These are phyloP conservation scores for Therioaphis trifolii DNA, from an alignment of 2,888 invertebrate species.

Conservation along the genomic window DNA sequence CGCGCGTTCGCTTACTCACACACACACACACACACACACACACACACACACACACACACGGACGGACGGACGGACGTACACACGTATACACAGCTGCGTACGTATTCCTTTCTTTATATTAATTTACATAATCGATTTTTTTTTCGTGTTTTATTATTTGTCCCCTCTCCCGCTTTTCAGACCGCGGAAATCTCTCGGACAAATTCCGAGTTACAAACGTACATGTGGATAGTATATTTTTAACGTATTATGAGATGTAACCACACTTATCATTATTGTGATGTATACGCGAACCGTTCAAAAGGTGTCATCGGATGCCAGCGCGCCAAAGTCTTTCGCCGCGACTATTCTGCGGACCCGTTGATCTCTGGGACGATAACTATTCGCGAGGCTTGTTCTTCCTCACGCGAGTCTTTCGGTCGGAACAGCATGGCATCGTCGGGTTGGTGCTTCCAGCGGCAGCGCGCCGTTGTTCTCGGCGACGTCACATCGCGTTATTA, in stretches of 20 bases:
- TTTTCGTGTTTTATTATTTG: slow-evolving; percentile 6
- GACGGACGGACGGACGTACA: too few relatives aligned
- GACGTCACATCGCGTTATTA: not conserved
- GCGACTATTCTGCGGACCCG: not conserved
- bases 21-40: not conserved
- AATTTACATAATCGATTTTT: slow-evolving; percentile 51
- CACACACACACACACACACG: not conserved
- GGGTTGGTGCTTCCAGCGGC: not conserved
- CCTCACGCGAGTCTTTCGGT: not conserved
- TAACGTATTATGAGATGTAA: not conserved
- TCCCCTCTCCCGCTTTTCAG: not conserved
- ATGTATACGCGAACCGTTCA: too few relatives aligned
- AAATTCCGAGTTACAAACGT: not conserved
- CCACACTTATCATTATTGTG: too few relatives aligned
- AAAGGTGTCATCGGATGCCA: too few relatives aligned
- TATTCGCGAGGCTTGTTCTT: not conserved
- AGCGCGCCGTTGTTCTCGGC: not conserved
- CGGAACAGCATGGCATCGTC: not conserved
- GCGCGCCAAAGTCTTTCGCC: too few relatives aligned
- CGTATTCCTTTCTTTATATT: slow-evolving; percentile 22
- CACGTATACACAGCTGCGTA: too few relatives aligned
- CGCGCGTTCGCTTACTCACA: not conserved
- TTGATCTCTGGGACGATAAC: not conserved
- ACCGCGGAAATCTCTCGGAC: not conserved
- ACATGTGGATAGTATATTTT: too few relatives aligned